A percentile compares a stretch with the other conserved stretches of the same genome.
These are phyloP conservation scores for Thysanoteuthis rhombus DNA, from an alignment of 2,888 invertebrate species.

Conservation along the genomic window DNA sequence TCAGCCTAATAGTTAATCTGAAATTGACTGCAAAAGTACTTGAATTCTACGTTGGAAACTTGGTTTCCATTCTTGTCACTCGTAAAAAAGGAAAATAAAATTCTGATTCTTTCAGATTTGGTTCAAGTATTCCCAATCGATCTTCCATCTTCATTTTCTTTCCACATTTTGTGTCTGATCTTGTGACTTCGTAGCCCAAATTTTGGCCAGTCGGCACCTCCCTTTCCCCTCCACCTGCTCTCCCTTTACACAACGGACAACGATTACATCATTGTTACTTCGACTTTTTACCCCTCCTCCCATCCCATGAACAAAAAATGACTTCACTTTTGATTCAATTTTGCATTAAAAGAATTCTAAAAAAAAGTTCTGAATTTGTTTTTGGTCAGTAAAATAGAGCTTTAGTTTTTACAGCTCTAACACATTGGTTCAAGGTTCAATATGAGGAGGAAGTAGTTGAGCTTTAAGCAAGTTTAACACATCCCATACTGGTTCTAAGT, in stretches of 20 bases:
- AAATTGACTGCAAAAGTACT: neutral
- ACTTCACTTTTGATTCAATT: neutral
- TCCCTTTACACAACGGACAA: neutral
- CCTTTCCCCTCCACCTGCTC: neutral
- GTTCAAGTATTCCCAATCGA: neutral
- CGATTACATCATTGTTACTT: neutral
- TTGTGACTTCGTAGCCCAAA: neutral
- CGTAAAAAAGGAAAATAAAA: neutral
- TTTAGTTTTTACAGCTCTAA: too few relatives aligned
- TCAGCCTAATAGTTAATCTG: too few relatives aligned
- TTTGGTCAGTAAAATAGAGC: too few relatives aligned
- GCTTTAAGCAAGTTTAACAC: too few relatives aligned
- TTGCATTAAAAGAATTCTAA: too few relatives aligned
- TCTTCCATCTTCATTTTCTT: neutral
- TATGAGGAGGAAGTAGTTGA: too few relatives aligned
- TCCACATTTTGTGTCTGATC: neutral
- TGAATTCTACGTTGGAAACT: neutral
- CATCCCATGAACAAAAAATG: neutral
- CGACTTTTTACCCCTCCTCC: neutral
- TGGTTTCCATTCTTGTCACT: neutral
- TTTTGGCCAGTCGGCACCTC: neutral
- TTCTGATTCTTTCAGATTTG: neutral
- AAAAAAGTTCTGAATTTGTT: too few relatives aligned
- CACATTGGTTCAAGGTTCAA: too few relatives aligned
- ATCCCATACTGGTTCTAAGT: too few relatives aligned